Base-by-base conservation (phyloP, 2,113 vertebrate species). In the Dissostichus mawsoni region DNA sequence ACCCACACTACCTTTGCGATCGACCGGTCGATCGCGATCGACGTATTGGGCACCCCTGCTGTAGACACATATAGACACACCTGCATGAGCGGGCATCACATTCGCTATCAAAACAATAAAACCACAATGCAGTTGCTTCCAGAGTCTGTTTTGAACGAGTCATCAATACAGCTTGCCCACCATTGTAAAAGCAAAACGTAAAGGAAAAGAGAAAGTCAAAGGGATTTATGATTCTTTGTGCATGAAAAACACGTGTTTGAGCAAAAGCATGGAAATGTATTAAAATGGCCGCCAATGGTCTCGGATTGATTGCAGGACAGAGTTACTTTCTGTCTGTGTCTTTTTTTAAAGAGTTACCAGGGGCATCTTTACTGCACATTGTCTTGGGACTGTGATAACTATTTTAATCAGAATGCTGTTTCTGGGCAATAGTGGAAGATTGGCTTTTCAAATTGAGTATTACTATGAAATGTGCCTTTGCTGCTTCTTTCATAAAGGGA, bases 401-500 rank as follows among this genome's bases (percentile, higher is more conserved):
- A 11, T 69, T 86, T 76, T 8, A 78, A 78, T 69, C 55, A 44
- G 16, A 74, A 69, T 57, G 33, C 70, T 71, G 29, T 74, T 66
- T 78, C 17, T 55, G 1, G 13, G 36, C 25, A 66, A 12, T 41
- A 63, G 51, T 57, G 36, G 57, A 73, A 81, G 25, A 53, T 56
- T 23, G 45, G 5, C 47, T 78, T 76, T 84, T 78, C 14, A 52
- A 86, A 75, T 48, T 51, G 9, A 58, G 53, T 66, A 1, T 69
- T 74, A 23, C 25, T 65, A n/a, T 84, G 29, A 44, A 69, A 66
- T 76, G 47, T 56, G 9, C 36, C 25, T 81, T 65, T 74, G 41
- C 47, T 83, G 47, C 47, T 52, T 77, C 53, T 87, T 74, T 69
- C 53, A 81, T 76, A 55, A 86, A 74, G 23, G 48, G 52, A 82